A percentile compares a stretch with the other conserved stretches of the same genome.
Evolutionary conservation across 2,888 invertebrate species (phyloP).

Genomic region (Eupithecia exiguata): DNA sequence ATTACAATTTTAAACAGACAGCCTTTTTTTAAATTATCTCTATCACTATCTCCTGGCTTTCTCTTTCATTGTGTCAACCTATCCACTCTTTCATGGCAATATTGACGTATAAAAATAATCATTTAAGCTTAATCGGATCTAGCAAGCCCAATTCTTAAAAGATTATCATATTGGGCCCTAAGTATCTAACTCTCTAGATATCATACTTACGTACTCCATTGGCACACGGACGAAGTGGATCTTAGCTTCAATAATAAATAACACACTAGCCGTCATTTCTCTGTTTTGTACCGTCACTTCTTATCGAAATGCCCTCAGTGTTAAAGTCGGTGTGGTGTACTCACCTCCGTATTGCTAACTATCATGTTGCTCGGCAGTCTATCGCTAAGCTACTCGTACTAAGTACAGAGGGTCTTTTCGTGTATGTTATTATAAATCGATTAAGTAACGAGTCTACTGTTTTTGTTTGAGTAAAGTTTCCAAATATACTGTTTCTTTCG

Average conservation of each 20-base stretch:
- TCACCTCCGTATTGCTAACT: background rate
- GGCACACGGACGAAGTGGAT: background rate
- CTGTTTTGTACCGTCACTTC: background rate
- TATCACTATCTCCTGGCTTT: background rate
- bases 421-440: slow-evolving; percentile 49
- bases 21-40: background rate
- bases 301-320: background rate
- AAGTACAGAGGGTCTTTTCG: slow-evolving; percentile 35
- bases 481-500: background rate
- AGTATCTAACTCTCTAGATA: background rate
- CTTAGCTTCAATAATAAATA: background rate
- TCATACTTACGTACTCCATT: background rate
- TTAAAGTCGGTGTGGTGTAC: background rate
- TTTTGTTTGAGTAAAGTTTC: slow-evolving; percentile 7
- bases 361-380: slow-evolving; percentile 1
- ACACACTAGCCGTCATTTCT: background rate
- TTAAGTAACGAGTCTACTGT: slow-evolving; percentile 32
- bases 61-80: too few relatives aligned
- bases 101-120: background rate
- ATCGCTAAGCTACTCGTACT: slow-evolving; percentile 36
- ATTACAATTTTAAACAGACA: background rate
- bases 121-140: background rate
- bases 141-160: background rate
- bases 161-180: background rate
- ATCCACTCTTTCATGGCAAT: too few relatives aligned